These are phyloP conservation scores for Odobenus rosmarus DNA, from an alignment of 2,113 vertebrate species.

Conservation along the genomic window DNA sequence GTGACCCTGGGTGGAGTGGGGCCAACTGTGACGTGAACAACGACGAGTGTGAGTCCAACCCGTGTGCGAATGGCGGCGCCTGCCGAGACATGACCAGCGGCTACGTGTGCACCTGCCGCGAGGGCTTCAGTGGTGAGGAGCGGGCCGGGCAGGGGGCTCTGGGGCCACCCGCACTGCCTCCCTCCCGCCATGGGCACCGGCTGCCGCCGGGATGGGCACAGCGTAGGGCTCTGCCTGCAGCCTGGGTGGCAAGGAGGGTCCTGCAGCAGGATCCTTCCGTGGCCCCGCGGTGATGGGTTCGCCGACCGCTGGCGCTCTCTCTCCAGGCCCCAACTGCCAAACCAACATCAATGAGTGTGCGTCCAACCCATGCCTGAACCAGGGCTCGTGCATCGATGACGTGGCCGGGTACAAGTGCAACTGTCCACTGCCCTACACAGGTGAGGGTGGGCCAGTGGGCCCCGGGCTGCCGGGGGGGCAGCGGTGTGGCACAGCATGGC, in stretches of 20 bases:
- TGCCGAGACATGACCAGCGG: constrained; percentile 98
- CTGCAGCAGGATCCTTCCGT: rapidly evolving
- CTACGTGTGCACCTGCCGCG: constrained; percentile 94
- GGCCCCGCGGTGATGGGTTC: rapidly evolving
- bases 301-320: rapidly evolving
- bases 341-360: constrained; percentile 98
- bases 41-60: constrained; percentile 96
- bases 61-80: constrained; percentile 95
- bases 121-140: constrained; percentile 94
- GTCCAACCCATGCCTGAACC: constrained; percentile 97
- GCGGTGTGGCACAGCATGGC: rapidly evolving
- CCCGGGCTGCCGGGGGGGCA: rapidly evolving
- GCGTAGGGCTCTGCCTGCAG: not conserved
- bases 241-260: no score
- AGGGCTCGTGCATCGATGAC: constrained; percentile 95
- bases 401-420: constrained; percentile 97
- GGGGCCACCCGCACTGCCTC: not conserved
- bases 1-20: constrained; percentile 95
- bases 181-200: rapidly evolving
- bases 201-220: rapidly evolving
- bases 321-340: constrained; percentile 95
- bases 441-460: constrained; percentile 79
- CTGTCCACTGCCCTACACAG: constrained; percentile 95
- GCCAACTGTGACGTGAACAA: constrained; percentile 96
- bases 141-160: rapidly evolving